Evolutionary conservation across 2,797 vertebrate genomes (phyloP), one percentile per base, ranked within the genome.

Genomic region (Danio jaintianensis): DNA sequence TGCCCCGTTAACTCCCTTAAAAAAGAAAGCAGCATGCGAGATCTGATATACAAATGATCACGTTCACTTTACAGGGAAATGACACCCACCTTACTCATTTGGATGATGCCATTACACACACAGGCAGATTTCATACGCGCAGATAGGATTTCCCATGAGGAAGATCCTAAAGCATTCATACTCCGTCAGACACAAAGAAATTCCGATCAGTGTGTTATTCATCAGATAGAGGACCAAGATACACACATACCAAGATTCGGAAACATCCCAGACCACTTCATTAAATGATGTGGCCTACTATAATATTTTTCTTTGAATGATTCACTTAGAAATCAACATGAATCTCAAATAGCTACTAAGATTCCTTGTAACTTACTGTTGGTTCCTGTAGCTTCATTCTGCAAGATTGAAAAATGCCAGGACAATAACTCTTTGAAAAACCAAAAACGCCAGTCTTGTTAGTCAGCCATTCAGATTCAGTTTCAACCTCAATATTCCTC

Each of bases 31-130:
- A 6, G 38, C 56, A 18, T 22, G 66, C 22, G 13, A 63, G 47
- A 70, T 52, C 76, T 52, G 76, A 70, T 69, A 42, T 45, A 76
- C 40, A 62, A 13, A 20, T 6, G 62, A 42, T 61, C 36, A 36
- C 1, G 3, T 50, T 63, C 18, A n/a, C 29, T 62, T 59, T 61
- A 22, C n/a, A 55, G 43, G 77, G 77, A 79, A 79, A 79, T 62
- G 4, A 71, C 58, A 53, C 66, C 13, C n/a, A 68, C 8, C 29
- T 4, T 7, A 12, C 45, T 71, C 36, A 79, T 62, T 70, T 71
- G 45, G 67, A 62, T 70, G 55, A 70, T 61, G 12, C 18, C 76
- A 70, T 70, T 52, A 62, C 66, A 61, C 6, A 58, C 42, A 77
- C 12, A 48, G 66, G 12, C 55, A 40, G 12, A 22, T 70, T 61